Evolutionary conservation across 1,140 invertebrate species (phyloP).

Genomic region (Glossosoma conforme): DNA sequence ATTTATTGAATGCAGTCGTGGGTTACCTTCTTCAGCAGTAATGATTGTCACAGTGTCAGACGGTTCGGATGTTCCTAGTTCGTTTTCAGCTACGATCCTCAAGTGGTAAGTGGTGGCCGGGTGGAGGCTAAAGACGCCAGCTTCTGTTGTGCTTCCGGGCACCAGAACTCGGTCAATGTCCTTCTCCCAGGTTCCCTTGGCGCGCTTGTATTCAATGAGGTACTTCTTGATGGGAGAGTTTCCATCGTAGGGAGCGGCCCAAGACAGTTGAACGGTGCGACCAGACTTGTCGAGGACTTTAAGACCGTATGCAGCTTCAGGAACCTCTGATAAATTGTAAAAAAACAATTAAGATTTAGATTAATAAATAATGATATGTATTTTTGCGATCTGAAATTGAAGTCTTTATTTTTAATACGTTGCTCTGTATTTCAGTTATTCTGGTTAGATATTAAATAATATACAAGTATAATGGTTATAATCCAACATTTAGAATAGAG

Average conservation of each 20-base stretch:
- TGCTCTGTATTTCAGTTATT: too few species aligned
- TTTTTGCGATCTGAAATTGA: too few species aligned
- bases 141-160: slow-evolving; percentile 79
- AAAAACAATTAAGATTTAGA: slow-evolving; percentile 12
- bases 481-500: too few species aligned
- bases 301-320: slow-evolving; percentile 85
- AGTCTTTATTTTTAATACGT: too few species aligned
- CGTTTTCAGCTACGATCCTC: slow-evolving; percentile 90
- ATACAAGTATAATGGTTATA: background rate
- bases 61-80: slow-evolving; percentile 85
- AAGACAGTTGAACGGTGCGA: slow-evolving; percentile 82
- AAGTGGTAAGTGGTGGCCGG: slow-evolving; percentile 91
- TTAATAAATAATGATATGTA: slow-evolving; percentile 10
- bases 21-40: slow-evolving; percentile 82
- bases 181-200: slow-evolving; percentile 77
- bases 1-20: background rate
- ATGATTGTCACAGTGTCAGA: slow-evolving; percentile 90
- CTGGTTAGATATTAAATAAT: too few species aligned
- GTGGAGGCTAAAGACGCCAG: slow-evolving; percentile 80
- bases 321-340: slow-evolving; percentile 65
- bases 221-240: slow-evolving; percentile 92
- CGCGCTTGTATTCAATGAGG: slow-evolving; percentile 88
- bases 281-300: slow-evolving; percentile 91
- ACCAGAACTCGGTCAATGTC: slow-evolving; percentile 81
- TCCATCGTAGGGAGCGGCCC: slow-evolving; percentile 91